Evolutionary conservation across 2,888 invertebrate species (phyloP), one percentile per base, ranked within the genome.

Genomic region (Ptychoptera albimana): DNA sequence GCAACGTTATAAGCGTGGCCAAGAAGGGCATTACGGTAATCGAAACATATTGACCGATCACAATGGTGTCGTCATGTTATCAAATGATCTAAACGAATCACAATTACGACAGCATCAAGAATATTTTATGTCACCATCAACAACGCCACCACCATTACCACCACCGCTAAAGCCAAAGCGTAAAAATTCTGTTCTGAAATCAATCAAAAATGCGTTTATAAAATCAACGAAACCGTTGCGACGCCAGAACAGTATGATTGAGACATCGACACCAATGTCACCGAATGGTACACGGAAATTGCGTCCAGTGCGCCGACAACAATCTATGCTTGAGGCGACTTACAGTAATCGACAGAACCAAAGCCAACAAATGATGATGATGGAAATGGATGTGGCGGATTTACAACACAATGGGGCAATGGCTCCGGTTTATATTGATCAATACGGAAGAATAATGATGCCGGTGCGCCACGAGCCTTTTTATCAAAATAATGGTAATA

Each of bases 211-310:
- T 50, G 66, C 61, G 0, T 50, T 66, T 8, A 57, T 65, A 2
- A 65, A 64, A 48, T 52, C 60, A 1, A 66, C 64, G 2, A 55
- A 62, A 2, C 63, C 64, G 0, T 46, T 65, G 44, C 53, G 65
- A 2, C 58, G 66, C 12, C 66, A 66, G 60, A 62, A 61, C 36
- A 65, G 66, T 47, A 61, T 65, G 63, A 59, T 59, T 31, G 66
- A 66, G 42, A 23, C 23, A 7, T 23, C 23, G 23, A 23, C 23
- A 23, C 23, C 23, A 31, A 16, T 10, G 42, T 37, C 8, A 10
- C 16, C 8, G 16, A 12, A 7, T 23, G 23, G 23, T 8, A 23
- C 23, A 23, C 23, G 23, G 3, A 23, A 23, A 23, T 23, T 23
- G 23, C 23, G 23, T 5, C 60, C 59, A 36, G 53, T 53, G 37